A percentile compares a stretch with the other conserved stretches of the same genome.
Evolutionary conservation across 2,888 invertebrate species (phyloP).

Genomic region (Oscheius sp.): DNA sequence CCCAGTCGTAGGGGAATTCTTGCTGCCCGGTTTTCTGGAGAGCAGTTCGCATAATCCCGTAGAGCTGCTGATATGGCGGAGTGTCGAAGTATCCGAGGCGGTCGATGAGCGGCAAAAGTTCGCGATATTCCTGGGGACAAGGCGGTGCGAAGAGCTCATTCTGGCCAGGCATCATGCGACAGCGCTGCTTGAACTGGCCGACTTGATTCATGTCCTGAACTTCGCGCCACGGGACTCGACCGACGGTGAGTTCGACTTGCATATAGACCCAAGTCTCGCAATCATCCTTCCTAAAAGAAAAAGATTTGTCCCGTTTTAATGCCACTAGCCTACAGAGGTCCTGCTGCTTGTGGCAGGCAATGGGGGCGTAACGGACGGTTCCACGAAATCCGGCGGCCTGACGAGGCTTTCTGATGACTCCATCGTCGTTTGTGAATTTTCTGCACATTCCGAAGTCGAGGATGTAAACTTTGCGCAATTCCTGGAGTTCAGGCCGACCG

Average conservation of each 20-base stretch:
- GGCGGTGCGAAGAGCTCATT: constrained; percentile 49
- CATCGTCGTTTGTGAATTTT: constrained; percentile 57
- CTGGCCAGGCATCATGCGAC: constrained; percentile 40
- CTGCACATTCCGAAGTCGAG: constrained; percentile 58
- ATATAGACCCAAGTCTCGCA: constrained; percentile 58
- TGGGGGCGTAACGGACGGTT: constrained; percentile 66
- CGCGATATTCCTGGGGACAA: constrained; percentile 35
- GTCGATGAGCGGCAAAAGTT: constrained; percentile 48
- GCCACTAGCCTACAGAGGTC: too few species aligned
- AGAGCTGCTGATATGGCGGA: constrained; percentile 48
- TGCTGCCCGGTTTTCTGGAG: constrained; percentile 41
- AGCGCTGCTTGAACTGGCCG: constrained; percentile 50
- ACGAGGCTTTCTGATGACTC: constrained; percentile 59
- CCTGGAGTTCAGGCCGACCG: constrained; percentile 50
- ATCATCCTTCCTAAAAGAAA: constrained; percentile 63
- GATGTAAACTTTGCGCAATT: constrained; percentile 54
- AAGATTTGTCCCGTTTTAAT: too few species aligned
- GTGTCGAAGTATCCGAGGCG: constrained; percentile 53
- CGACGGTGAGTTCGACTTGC: constrained; percentile 57
- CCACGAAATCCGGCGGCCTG: constrained; percentile 65
- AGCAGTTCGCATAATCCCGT: constrained; percentile 46
- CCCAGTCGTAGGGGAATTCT: constrained; percentile 58
- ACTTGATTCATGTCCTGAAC: constrained; percentile 56
- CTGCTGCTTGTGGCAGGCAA: constrained; percentile 60
- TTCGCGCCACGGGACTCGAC: constrained; percentile 58